These are phyloP conservation scores for Crotalus tigris DNA, from an alignment of 2,113 vertebrate species.

Conservation along the genomic window DNA sequence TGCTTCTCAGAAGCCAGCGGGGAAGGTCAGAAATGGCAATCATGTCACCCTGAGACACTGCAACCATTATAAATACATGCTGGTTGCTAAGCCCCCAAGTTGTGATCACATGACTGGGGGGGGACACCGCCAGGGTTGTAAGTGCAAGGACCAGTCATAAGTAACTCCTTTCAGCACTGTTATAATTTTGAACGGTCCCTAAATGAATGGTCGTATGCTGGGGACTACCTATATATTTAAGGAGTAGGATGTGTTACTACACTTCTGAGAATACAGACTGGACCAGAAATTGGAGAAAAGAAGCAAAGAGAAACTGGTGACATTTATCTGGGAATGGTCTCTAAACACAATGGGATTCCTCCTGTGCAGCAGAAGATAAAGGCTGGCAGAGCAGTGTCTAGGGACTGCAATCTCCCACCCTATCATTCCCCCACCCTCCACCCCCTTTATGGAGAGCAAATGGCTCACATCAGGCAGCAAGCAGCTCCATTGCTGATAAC, in stretches of 20 bases:
- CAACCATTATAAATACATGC: background rate
- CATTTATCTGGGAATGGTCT: background rate
- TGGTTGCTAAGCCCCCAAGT: background rate
- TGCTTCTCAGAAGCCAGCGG: background rate
- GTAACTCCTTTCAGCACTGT: background rate
- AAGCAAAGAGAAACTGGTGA: background rate
- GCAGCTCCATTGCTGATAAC: background rate
- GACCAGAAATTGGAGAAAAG: background rate
- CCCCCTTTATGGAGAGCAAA: background rate
- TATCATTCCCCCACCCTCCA: background rate
- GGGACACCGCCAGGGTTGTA: background rate
- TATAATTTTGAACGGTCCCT: background rate
- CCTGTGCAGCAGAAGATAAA: background rate
- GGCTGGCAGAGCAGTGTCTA: background rate
- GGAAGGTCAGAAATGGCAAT: background rate
- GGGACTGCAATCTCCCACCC: background rate
- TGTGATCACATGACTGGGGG: background rate
- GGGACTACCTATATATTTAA: background rate
- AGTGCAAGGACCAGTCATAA: background rate
- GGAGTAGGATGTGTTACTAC: background rate
- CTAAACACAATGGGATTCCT: background rate
- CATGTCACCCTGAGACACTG: background rate
- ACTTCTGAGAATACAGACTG: background rate
- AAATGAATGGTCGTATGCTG: background rate
- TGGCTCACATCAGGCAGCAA: too few species aligned